Conservation (phyloP, 1,140 invertebrate genomes). For the Zaprionus gabonicus region DNA sequence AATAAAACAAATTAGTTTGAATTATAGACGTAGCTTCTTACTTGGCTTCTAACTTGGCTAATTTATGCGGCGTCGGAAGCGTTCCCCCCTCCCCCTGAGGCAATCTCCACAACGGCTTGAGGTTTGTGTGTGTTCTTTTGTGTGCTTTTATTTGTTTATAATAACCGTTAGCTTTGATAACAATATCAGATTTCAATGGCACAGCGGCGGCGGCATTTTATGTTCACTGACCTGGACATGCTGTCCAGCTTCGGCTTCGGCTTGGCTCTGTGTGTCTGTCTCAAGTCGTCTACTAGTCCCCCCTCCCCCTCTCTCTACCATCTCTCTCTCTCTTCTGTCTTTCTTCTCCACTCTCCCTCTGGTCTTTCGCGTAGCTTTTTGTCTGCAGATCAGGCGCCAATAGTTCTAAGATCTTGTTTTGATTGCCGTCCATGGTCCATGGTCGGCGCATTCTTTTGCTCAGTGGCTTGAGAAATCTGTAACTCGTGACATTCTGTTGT, state of each 20-base stretch:
- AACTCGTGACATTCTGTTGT: slow-evolving; percentile 70
- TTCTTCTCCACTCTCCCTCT: neutral
- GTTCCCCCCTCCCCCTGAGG: neutral
- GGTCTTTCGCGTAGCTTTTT: neutral
- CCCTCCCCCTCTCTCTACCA: slow-evolving; percentile 12
- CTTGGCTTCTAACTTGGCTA: slow-evolving; percentile 63
- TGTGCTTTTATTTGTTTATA: slow-evolving; percentile 82
- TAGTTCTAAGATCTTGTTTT: slow-evolving; percentile 83
- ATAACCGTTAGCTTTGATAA: slow-evolving; percentile 77
- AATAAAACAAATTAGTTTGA: slow-evolving; percentile 84
- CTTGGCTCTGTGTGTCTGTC: neutral
- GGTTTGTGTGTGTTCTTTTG: slow-evolving; percentile 48
- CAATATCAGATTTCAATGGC: slow-evolving; percentile 78
- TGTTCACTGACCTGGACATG: slow-evolving; percentile 73
- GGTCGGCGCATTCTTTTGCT: slow-evolving; percentile 67
- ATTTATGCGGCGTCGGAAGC: slow-evolving; percentile 79
- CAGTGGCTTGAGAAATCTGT: slow-evolving; percentile 79
- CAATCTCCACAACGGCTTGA: neutral
- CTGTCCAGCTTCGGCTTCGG: slow-evolving; percentile 30
- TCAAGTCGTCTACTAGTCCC: slow-evolving; percentile 33
- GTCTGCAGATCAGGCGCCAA: slow-evolving; percentile 69
- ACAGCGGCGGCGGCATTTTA: slow-evolving; percentile 56
- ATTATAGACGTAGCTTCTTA: slow-evolving; percentile 76
- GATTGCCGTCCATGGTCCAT: slow-evolving; percentile 63
- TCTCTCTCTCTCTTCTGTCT: neutral